phyloP scores from a whole-genome alignment of 2,797 vertebrate genomes.

The Gallinago nigripennis region DNA sequence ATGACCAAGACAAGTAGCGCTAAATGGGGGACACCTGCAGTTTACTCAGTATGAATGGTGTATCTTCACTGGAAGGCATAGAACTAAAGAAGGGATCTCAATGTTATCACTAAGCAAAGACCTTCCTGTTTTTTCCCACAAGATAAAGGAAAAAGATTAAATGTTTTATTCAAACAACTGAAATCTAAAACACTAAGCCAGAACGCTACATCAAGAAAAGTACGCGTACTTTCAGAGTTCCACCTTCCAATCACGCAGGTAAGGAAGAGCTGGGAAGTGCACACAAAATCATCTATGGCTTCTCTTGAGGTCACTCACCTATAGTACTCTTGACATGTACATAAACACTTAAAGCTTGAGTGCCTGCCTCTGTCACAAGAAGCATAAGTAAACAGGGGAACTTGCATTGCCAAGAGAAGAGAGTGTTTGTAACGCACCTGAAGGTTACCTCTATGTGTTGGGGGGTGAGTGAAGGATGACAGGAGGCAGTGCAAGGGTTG shows the following conservation, averaged over 20 bases:
- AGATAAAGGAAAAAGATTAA: neutral
- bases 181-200: neutral
- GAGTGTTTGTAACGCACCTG: neutral
- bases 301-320: neutral
- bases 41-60: neutral
- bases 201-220: neutral
- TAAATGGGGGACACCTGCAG: neutral
- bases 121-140: neutral
- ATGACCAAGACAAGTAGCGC: neutral
- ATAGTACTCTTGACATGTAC: fast-evolving
- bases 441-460: neutral
- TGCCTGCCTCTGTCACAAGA: neutral
- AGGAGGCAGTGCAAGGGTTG: too few relatives aligned
- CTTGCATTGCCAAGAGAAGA: neutral
- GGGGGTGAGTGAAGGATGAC: fast-evolving
- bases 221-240: neutral
- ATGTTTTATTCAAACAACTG: neutral
- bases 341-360: neutral
- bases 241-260: neutral
- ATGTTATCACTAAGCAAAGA: neutral
- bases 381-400: neutral
- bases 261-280: neutral
- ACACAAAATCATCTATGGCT: neutral
- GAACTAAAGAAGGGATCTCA: neutral
- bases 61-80: neutral